Evolutionary conservation across 1,140 invertebrate genomes (phyloP).

Genomic region (Notospermus geniculatus): DNA sequence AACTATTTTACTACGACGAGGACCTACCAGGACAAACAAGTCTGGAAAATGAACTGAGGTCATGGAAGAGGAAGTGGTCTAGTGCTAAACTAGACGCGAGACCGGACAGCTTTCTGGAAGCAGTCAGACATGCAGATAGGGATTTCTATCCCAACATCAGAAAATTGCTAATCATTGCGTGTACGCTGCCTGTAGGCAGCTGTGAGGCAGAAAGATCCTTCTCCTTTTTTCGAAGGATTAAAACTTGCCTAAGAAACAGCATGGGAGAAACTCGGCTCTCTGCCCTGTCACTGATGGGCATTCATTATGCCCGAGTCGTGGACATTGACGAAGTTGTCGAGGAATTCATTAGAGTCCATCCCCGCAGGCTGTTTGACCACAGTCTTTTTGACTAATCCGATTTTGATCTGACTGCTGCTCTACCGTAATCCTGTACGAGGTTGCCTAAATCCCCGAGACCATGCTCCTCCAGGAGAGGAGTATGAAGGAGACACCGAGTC

Average conservation of each 20-base stretch:
- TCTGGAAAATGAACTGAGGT: neutral
- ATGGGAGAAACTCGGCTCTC: neutral
- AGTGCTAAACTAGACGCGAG: neutral
- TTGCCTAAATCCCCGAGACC: too few species aligned
- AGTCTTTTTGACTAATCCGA: too few species aligned
- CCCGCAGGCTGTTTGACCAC: too few species aligned
- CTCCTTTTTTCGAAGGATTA: neutral
- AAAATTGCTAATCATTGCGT: neutral
- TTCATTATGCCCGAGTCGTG: neutral
- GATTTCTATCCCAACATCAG: neutral
- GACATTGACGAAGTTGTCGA: too few species aligned
- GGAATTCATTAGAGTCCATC: too few species aligned
- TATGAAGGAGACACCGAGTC: too few species aligned
- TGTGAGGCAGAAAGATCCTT: conserved; percentile 3
- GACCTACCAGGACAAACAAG: neutral
- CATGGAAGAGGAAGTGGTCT: neutral
- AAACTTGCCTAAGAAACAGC: neutral
- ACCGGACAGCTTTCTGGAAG: neutral
- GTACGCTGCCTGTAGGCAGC: neutral
- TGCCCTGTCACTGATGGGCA: neutral
- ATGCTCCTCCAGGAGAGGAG: too few species aligned
- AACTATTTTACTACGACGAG: neutral
- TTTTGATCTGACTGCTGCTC: too few species aligned
- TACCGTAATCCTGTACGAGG: too few species aligned
- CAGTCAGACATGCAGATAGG: neutral